These are phyloP conservation scores for Cranoglanis bouderius DNA, from an alignment of 2,113 vertebrate genomes.

Conservation along the genomic window DNA sequence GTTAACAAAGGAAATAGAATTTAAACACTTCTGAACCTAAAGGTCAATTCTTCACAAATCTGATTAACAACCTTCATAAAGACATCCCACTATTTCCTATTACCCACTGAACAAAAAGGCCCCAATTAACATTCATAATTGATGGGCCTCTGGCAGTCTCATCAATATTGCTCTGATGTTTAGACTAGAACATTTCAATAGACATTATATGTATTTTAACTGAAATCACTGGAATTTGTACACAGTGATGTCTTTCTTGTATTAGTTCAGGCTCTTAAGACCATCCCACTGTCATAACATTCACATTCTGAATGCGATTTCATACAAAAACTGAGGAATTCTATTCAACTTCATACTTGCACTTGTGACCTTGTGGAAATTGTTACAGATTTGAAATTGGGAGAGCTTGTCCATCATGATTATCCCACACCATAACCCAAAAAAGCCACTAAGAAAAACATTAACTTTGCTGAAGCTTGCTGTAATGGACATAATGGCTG, in stretches of 20 bases:
- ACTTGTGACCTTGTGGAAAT: slow-evolving; percentile 2
- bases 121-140: neutral
- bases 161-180: neutral
- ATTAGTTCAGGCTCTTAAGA: neutral
- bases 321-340: neutral
- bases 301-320: neutral
- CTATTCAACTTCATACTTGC: neutral
- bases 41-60: neutral
- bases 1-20: neutral
- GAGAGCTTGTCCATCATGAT: neutral
- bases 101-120: neutral
- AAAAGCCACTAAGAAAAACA: neutral
- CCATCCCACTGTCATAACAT: neutral
- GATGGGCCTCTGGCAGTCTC: neutral
- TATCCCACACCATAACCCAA: neutral
- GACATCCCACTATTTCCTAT: neutral
- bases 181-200: neutral
- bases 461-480: slow-evolving; percentile 9
- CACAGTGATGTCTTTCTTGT: neutral
- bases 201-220: neutral
- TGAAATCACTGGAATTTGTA: neutral
- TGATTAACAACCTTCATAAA: slow-evolving; percentile 8
- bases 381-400: neutral
- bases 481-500: slow-evolving; percentile 12
- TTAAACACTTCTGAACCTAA: slow-evolving; percentile 8